phyloP scores from a whole-genome alignment of 2,113 vertebrate genomes.

The human region GRCh38 chr1:160619001-160619500 shows the following conservation, averaged over 20 bases:
- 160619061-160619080: neutral
- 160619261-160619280: neutral
- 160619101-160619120: neutral
- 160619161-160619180: neutral
- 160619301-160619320: neutral
- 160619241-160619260: neutral
- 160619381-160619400: neutral
- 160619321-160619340: neutral
- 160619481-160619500: neutral
- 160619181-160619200: neutral
- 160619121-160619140: neutral
- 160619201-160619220: neutral
- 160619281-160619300: neutral
- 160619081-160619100: neutral
- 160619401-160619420: neutral
- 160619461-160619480: neutral
- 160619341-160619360: neutral
- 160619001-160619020: neutral
- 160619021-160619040: conserved; percentile 29
- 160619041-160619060: neutral
- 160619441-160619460: neutral
- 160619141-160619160: neutral
- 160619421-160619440: neutral
- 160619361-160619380: neutral
- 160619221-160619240: neutral